phyloP scores from a whole-genome alignment of 2,113 vertebrate genomes.

The Catharus minimus region DNA sequence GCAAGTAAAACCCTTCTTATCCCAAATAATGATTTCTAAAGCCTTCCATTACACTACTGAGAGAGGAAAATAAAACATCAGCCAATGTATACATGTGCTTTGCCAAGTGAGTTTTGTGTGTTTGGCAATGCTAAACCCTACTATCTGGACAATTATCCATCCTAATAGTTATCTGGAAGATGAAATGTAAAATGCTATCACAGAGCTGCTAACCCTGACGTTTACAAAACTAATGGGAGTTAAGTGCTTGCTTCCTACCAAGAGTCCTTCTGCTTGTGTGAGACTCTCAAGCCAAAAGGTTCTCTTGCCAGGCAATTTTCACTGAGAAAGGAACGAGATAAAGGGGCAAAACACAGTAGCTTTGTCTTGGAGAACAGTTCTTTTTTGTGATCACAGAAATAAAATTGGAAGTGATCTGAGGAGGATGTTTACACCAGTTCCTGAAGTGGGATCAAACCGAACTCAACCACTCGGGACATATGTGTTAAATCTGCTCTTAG shows the following conservation, averaged over 20 bases:
- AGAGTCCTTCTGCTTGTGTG: neutral
- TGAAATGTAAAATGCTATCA: neutral
- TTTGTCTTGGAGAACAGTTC: neutral
- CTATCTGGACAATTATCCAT: neutral
- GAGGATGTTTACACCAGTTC: neutral
- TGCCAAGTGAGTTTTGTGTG: constrained; percentile 20
- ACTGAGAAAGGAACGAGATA: neutral
- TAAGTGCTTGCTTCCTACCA: neutral
- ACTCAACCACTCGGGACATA: neutral
- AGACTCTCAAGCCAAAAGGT: neutral
- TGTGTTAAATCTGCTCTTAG: neutral
- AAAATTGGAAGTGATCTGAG: neutral
- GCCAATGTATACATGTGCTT: neutral
- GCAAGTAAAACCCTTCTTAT: constrained; percentile 35
- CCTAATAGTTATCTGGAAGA: neutral
- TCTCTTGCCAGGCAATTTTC: neutral
- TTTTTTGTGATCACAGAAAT: neutral
- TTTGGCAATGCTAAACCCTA: neutral
- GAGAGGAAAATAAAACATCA: constrained; percentile 31
- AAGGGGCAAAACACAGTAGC: neutral
- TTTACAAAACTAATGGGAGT: neutral
- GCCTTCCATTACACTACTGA: neutral
- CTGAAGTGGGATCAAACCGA: neutral
- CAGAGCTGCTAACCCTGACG: neutral
- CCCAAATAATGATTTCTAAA: constrained; percentile 34